Evolutionary conservation across 2,113 vertebrate species (phyloP).

Genomic region (Ceyx margarethae): DNA sequence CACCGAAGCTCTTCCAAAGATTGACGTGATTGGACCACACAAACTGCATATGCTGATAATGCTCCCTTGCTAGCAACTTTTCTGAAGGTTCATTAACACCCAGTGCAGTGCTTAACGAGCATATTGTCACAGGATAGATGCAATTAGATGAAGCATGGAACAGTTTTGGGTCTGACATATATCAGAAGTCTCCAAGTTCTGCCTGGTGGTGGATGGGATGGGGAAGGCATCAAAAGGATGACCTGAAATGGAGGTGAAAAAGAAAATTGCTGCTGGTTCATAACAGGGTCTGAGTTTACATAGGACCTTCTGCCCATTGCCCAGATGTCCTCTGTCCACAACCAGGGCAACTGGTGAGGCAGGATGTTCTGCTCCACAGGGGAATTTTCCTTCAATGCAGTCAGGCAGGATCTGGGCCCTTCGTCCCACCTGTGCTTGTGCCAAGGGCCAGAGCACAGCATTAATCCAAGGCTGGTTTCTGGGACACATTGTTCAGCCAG

Average conservation of each 20-base stretch:
- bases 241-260: not conserved
- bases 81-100: not conserved
- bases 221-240: not conserved
- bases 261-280: not conserved
- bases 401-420: conserved; percentile 18
- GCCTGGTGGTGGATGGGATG: not conserved
- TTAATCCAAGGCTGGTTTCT: conserved; percentile 48
- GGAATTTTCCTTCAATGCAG: not conserved
- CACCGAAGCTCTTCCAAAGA: not conserved
- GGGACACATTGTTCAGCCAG: conserved; percentile 66
- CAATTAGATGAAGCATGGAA: accelerated
- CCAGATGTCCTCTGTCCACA: accelerated
- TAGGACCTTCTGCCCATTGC: not conserved
- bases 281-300: not conserved
- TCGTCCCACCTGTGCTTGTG: conserved; percentile 20
- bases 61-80: accelerated
- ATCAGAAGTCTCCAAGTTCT: not conserved
- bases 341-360: not conserved
- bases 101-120: not conserved
- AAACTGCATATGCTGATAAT: accelerated
- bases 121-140: not conserved
- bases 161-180: not conserved
- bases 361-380: conserved; percentile 1
- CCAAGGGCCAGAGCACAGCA: conserved; percentile 45
- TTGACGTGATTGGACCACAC: accelerated